phyloP scores from a whole-genome alignment of 2,797 vertebrate species.

The Leucoraja ocellata region DNA sequence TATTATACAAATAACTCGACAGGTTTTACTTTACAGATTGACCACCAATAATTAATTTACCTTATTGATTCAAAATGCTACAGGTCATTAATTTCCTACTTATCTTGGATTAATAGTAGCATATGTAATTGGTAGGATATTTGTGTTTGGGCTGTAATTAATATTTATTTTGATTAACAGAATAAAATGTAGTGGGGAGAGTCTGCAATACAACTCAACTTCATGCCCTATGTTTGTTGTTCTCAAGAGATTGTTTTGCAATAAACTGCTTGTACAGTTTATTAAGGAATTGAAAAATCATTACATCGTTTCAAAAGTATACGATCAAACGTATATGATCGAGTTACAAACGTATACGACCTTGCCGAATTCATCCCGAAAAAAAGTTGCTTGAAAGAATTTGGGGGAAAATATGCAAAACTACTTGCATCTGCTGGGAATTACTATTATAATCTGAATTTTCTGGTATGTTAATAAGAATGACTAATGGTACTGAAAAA shows the following conservation, averaged over 20 bases:
- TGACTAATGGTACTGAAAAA: background rate
- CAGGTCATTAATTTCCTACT: background rate
- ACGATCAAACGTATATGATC: background rate
- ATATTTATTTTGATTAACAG: background rate
- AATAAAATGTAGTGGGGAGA: constrained; percentile 9
- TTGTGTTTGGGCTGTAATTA: background rate
- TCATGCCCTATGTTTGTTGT: background rate
- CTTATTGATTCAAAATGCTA: background rate
- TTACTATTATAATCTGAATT: background rate
- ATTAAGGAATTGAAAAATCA: background rate
- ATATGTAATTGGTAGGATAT: background rate
- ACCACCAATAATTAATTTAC: background rate
- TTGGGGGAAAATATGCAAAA: background rate
- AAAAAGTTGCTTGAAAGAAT: background rate
- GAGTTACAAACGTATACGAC: too few species aligned
- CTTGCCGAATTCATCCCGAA: background rate
- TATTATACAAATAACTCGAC: too few species aligned
- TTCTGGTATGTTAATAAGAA: background rate
- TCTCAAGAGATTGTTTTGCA: background rate
- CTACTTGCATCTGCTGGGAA: background rate
- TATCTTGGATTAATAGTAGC: background rate
- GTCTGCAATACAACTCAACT: too few species aligned
- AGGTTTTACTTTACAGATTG: background rate
- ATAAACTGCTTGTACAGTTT: background rate
- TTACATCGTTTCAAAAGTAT: background rate